Evolutionary conservation across 2,888 invertebrate genomes (phyloP).

Genomic region (Drosophila infuscata): DNA sequence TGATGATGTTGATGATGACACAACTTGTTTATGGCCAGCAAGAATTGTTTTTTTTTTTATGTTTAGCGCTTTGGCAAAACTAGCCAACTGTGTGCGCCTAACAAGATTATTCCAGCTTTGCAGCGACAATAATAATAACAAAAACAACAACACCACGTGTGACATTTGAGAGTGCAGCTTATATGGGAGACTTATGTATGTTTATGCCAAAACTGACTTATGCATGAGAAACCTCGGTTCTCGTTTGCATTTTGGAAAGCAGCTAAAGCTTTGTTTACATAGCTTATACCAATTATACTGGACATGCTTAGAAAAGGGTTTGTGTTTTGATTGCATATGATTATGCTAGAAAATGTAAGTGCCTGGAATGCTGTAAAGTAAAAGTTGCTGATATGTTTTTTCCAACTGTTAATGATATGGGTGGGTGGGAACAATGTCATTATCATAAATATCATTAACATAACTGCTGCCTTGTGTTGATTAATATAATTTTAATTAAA

Average conservation of each 20-base stretch:
- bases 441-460: background rate
- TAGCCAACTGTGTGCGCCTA: constrained; percentile 13
- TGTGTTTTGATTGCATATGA: background rate
- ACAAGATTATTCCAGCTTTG: constrained; percentile 27
- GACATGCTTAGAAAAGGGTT: background rate
- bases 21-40: constrained; percentile 29
- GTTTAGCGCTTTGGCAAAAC: constrained; percentile 2
- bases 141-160: background rate
- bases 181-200: constrained; percentile 1
- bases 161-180: constrained; percentile 6
- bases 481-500: background rate
- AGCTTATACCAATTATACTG: background rate
- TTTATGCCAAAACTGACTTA: background rate
- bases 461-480: background rate
- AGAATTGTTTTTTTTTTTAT: background rate
- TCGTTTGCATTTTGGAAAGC: background rate
- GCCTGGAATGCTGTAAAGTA: background rate
- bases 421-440: background rate
- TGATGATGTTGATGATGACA: constrained; percentile 26
- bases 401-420: background rate
- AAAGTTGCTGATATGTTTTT: background rate
- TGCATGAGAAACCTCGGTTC: background rate
- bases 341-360: background rate
- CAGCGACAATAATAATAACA: background rate
- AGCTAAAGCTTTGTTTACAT: background rate